These are phyloP conservation scores for Zootermopsis nevadensis DNA, from an alignment of 2,888 invertebrate species.

Conservation along the genomic window DNA sequence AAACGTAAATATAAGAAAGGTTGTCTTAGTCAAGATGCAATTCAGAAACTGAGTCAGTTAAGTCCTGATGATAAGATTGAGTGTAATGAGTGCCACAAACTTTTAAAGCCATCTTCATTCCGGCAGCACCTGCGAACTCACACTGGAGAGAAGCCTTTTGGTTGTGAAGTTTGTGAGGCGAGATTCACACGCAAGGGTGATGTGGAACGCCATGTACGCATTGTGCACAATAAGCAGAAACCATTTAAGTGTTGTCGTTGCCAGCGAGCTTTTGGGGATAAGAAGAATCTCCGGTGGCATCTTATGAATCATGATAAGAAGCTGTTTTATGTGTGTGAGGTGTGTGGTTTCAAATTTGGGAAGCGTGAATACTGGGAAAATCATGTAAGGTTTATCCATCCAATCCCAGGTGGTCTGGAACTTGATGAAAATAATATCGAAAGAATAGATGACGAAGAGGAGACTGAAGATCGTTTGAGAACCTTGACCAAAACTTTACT, in stretches of 20 bases:
- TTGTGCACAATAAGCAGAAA: constrained; percentile 56
- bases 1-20: constrained; percentile 49
- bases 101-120: constrained; percentile 53
- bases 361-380: constrained; percentile 57
- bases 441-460: constrained; percentile 29
- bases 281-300: constrained; percentile 56
- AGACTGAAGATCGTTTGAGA: constrained; percentile 32
- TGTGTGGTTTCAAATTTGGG: constrained; percentile 58
- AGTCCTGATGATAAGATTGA: constrained; percentile 52
- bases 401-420: constrained; percentile 50
- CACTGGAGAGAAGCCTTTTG: constrained; percentile 56
- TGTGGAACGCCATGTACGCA: constrained; percentile 56
- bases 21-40: constrained; percentile 41
- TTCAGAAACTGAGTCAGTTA: constrained; percentile 46
- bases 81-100: constrained; percentile 53
- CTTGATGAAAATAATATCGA: constrained; percentile 29
- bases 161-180: constrained; percentile 56
- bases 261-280: constrained; percentile 54
- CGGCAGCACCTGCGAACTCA: constrained; percentile 56
- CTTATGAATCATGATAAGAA: constrained; percentile 56
- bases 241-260: constrained; percentile 56
- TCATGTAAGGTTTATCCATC: constrained; percentile 57
- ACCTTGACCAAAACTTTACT: constrained; percentile 35
- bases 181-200: constrained; percentile 57
- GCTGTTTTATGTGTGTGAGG: constrained; percentile 55